These are phyloP conservation scores for Melanophora roralis DNA, from an alignment of 2,888 invertebrate genomes.

Conservation along the genomic window DNA sequence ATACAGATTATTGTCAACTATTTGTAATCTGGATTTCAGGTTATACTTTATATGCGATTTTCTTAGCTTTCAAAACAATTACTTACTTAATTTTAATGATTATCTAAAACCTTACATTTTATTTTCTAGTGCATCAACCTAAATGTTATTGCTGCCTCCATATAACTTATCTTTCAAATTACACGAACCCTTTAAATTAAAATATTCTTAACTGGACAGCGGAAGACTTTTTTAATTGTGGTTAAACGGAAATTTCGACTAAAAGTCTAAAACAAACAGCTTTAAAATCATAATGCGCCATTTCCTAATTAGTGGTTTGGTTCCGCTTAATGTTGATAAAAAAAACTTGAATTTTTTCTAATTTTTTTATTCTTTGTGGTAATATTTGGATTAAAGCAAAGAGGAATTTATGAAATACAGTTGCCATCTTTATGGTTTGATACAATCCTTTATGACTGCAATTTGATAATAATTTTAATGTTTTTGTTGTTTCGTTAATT, in stretches of 20 bases:
- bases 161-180: no score
- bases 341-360: conserved; percentile 33
- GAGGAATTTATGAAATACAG: neutral
- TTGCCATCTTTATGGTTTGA: conserved; percentile 13
- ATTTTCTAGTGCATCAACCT: no score
- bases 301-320: conserved; percentile 57
- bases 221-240: conserved; percentile 25
- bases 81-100: neutral
- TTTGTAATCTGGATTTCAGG: no score
- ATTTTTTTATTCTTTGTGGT: conserved; percentile 12
- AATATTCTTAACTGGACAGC: conserved; percentile 27
- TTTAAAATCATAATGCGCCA: conserved; percentile 50
- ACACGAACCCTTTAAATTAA: no score
- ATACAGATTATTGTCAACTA: no score
- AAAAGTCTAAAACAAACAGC: conserved; percentile 34
- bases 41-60: neutral
- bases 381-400: conserved; percentile 19
- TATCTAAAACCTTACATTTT: neutral
- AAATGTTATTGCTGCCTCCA: no score
- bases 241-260: conserved; percentile 40
- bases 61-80: neutral
- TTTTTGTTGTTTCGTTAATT: no score
- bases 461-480: no score
- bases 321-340: conserved; percentile 48
- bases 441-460: no score